A percentile compares a stretch with the other conserved stretches of the same genome.
Evolutionary conservation across 2,113 vertebrate species (phyloP).

Genomic region (Meleagris gallopavo): DNA sequence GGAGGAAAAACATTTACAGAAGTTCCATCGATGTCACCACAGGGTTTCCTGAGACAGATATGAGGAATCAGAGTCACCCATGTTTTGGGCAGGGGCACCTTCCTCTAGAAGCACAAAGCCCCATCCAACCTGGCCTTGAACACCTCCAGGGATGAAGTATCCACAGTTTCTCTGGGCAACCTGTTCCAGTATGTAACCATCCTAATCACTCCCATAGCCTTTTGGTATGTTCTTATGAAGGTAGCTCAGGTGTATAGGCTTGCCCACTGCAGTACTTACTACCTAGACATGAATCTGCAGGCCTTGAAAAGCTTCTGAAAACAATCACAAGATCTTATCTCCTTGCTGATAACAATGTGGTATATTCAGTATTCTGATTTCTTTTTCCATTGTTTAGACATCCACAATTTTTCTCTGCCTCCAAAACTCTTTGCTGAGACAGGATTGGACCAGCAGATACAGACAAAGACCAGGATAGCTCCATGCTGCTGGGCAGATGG

Average conservation of each 20-base stretch:
- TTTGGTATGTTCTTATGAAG: not conserved
- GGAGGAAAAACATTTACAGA: not conserved
- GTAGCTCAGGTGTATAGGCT: not conserved
- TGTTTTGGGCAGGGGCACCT: not conserved
- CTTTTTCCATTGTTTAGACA: not conserved
- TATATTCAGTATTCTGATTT: not conserved
- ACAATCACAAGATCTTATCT: not conserved
- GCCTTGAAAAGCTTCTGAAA: not conserved
- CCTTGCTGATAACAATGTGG: not conserved
- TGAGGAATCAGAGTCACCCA: not conserved
- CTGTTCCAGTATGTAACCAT: not conserved
- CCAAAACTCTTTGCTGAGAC: not conserved
- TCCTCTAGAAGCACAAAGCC: not conserved
- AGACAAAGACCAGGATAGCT: not conserved
- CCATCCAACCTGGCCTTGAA: not conserved
- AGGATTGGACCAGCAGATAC: not conserved
- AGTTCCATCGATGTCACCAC: not conserved
- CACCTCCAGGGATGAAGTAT: not conserved
- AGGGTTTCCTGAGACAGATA: not conserved
- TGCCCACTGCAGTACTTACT: not conserved
- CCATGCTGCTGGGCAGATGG: not conserved
- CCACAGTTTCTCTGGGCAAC: no score
- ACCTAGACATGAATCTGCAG: not conserved
- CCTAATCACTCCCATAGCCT: not conserved
- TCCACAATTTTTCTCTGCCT: not conserved